These are phyloP conservation scores for Amorpha juglandis DNA, from an alignment of 2,888 invertebrate species.

Conservation along the genomic window DNA sequence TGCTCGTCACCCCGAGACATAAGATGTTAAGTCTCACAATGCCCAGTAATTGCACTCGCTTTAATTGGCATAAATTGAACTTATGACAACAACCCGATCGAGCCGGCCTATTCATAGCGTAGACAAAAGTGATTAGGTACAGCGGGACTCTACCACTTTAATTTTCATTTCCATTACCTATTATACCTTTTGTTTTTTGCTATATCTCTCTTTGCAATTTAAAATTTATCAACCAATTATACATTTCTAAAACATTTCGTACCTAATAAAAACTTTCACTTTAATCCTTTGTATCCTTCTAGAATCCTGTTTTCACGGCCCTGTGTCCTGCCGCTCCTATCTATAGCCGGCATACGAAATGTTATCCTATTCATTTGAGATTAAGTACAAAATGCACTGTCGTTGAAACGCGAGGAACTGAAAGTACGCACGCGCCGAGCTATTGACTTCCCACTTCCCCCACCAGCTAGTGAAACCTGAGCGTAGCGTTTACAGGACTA, in stretches of 20 bases:
- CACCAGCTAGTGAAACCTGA: slow-evolving; percentile 51
- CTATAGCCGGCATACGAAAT: slow-evolving; percentile 24
- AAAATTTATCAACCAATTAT: neutral
- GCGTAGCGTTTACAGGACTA: slow-evolving; percentile 60
- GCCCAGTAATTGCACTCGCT: no score
- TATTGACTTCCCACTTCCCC: slow-evolving; percentile 64
- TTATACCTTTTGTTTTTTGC: no score
- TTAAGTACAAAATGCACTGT: slow-evolving; percentile 36
- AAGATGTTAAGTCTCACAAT: no score
- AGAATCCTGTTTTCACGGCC: slow-evolving; percentile 37
- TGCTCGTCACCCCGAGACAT: no score
- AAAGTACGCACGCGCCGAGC: slow-evolving; percentile 64
- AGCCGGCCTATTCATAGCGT: no score
- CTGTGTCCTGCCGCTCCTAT: slow-evolving; percentile 40
- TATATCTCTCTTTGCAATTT: neutral
- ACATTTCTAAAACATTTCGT: neutral
- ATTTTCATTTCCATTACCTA: no score
- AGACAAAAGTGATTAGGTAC: no score
- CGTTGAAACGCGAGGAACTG: slow-evolving; percentile 33
- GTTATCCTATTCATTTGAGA: slow-evolving; percentile 21
- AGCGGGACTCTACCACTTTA: no score
- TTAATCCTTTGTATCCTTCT: slow-evolving; percentile 23
- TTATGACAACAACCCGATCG: no score
- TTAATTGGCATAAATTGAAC: no score
- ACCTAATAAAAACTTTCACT: slow-evolving; percentile 17